A percentile compares a stretch with the other conserved stretches of the same genome.
Evolutionary conservation across 2,113 vertebrate species (phyloP).

Genomic region (Microcebus tavaratra): DNA sequence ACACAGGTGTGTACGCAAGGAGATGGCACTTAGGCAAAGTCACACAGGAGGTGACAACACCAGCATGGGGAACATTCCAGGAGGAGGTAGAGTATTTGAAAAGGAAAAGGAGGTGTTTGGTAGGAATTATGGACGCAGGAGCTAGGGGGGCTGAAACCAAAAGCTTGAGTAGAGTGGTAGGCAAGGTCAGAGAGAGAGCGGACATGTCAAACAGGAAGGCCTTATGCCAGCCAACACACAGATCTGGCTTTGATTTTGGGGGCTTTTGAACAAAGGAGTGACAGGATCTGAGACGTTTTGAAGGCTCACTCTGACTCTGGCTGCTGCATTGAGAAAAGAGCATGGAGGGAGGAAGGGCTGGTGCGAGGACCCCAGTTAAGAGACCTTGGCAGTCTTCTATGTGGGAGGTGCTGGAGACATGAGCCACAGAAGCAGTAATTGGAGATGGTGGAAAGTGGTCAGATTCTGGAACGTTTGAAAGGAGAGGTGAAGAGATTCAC

Average conservation of each 20-base stretch:
- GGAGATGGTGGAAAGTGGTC: not conserved
- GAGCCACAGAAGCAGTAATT: not conserved
- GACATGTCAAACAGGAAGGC: not conserved
- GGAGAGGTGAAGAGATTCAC: not conserved
- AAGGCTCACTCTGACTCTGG: not conserved
- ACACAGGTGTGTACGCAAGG: fast-evolving
- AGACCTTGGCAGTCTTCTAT: not conserved
- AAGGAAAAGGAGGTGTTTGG: not conserved
- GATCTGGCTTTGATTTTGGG: not conserved
- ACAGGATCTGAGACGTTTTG: not conserved
- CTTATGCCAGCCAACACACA: not conserved
- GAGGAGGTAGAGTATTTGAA: not conserved
- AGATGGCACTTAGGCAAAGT: not conserved
- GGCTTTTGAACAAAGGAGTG: not conserved
- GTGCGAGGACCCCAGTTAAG: not conserved
- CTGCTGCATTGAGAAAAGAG: not conserved
- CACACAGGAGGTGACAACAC: not conserved
- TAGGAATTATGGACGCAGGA: not conserved
- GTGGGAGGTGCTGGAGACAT: not conserved
- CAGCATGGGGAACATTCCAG: not conserved
- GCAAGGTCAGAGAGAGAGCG: not conserved
- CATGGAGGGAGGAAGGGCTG: not conserved
- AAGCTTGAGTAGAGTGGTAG: not conserved
- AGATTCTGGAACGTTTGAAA: not conserved
- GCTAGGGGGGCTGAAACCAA: not conserved